phyloP scores from a whole-genome alignment of 2,888 invertebrate species.

The Colostygia pectinataria region DNA sequence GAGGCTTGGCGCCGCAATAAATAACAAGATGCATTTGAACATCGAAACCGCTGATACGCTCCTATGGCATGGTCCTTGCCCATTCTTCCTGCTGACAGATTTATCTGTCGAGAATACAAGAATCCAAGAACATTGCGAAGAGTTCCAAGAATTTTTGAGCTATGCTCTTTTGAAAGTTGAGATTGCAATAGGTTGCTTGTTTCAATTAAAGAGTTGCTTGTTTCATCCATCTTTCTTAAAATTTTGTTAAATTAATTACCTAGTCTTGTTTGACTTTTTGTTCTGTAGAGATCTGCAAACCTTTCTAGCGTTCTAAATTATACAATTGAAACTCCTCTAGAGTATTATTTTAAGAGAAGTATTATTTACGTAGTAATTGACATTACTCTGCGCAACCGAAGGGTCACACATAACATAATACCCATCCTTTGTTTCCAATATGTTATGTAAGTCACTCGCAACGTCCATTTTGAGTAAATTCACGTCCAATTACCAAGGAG shows the following conservation, averaged over 20 bases:
- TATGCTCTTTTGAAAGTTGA: constrained; percentile 4
- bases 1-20: constrained; percentile 51
- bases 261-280: no score
- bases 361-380: no score
- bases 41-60: constrained; percentile 37
- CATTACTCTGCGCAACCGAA: no score
- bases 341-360: no score
- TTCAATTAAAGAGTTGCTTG: neutral
- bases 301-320: no score
- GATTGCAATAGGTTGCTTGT: neutral
- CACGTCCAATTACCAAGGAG: constrained; percentile 26
- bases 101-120: constrained; percentile 18
- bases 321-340: no score
- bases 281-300: no score
- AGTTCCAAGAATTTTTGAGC: constrained; percentile 19
- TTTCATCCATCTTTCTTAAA: neutral
- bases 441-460: constrained; percentile 3
- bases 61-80: constrained; percentile 21
- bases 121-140: constrained; percentile 12
- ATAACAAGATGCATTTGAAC: constrained; percentile 56
- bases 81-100: constrained; percentile 26
- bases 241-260: no score
- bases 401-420: no score
- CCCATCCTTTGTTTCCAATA: neutral
- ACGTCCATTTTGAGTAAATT: constrained; percentile 7